These are phyloP conservation scores for Megastigmus dorsalis DNA, from an alignment of 2,888 invertebrate genomes.

Conservation along the genomic window DNA sequence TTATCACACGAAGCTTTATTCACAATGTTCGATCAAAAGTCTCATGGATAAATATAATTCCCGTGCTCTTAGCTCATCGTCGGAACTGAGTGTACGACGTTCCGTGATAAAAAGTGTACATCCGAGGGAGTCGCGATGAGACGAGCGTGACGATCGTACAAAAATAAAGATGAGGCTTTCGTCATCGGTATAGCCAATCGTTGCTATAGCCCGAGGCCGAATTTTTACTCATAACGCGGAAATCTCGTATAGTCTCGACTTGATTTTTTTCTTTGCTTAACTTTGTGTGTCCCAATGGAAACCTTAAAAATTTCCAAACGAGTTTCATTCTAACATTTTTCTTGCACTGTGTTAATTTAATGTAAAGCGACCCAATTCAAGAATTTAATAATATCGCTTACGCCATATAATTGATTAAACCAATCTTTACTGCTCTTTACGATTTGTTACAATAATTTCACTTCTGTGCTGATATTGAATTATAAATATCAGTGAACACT, in stretches of 20 bases:
- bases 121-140: neutral
- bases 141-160: neutral
- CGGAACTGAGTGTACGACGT: too few species aligned
- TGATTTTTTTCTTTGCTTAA: neutral
- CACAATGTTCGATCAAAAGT: too few species aligned
- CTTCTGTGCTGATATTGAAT: neutral
- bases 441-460: too few species aligned
- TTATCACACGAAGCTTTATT: too few species aligned
- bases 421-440: too few species aligned
- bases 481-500: neutral
- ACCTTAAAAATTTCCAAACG: neutral
- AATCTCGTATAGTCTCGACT: neutral
- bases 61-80: constrained; percentile 23
- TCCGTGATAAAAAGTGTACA: constrained; percentile 7
- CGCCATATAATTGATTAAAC: too few species aligned
- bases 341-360: too few species aligned
- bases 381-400: too few species aligned
- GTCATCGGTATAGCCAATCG: constrained; percentile 12
- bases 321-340: constrained; percentile 12
- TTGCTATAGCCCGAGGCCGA: constrained; percentile 1
- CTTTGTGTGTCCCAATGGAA: neutral
- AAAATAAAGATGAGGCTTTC: constrained; percentile 49
- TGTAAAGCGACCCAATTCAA: too few species aligned
- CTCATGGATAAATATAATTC: constrained; percentile 14
- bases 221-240: constrained; percentile 16